Conservation (phyloP, 2,888 invertebrate genomes). For the Diplolepis rosae region DNA sequence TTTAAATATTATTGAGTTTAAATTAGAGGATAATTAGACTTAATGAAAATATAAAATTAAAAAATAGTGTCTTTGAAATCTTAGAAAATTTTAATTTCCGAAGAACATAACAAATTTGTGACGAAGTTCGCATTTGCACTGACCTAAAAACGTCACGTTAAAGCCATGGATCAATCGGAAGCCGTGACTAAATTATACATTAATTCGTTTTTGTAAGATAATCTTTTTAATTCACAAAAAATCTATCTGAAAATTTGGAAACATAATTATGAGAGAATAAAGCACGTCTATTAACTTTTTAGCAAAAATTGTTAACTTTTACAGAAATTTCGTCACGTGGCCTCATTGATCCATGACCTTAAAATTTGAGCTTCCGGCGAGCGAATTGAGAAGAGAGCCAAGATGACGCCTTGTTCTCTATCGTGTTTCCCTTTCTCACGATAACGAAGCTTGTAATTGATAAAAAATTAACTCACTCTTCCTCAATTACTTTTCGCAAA, state of each 20-base stretch:
- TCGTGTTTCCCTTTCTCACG: constrained; percentile 17
- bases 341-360: too few relatives aligned
- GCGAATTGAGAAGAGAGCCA: constrained; percentile 22
- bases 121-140: not conserved
- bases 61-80: not conserved
- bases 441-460: constrained; percentile 8
- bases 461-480: constrained; percentile 7
- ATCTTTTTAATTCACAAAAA: too few relatives aligned
- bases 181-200: too few relatives aligned
- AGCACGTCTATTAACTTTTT: too few relatives aligned
- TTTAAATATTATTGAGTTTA: too few relatives aligned
- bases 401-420: constrained; percentile 23
- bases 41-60: not conserved
- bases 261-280: too few relatives aligned
- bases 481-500: constrained; percentile 4
- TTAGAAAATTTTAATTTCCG: not conserved
- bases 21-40: too few relatives aligned
- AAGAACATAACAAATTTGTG: not conserved
- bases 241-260: too few relatives aligned
- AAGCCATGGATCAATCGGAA: not conserved
- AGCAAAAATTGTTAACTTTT: too few relatives aligned
- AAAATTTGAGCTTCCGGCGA: constrained; percentile 15
- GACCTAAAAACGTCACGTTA: constrained; percentile 3
- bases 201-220: too few relatives aligned
- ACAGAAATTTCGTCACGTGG: too few relatives aligned